Evolutionary conservation across 2,113 vertebrate species (phyloP).

Genomic region (Caranx ignobilis): DNA sequence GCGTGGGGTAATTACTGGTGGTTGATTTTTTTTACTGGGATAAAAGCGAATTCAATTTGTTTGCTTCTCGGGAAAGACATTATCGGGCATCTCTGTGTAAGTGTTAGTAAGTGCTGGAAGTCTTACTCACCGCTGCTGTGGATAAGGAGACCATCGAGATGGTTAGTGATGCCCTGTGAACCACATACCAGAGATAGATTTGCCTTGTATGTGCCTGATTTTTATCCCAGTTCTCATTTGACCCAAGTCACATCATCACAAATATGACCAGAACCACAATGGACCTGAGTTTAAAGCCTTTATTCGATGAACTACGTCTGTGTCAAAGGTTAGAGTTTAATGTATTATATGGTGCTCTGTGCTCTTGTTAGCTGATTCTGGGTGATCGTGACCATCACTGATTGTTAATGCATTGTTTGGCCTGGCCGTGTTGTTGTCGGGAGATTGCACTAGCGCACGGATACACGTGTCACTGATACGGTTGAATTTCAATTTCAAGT

Average conservation of each 20-base stretch:
- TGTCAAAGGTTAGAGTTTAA: neutral
- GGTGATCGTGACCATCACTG: neutral
- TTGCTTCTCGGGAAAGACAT: constrained; percentile 87
- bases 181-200: neutral
- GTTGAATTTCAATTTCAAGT: neutral
- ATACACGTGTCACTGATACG: neutral
- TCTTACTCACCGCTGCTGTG: constrained; percentile 72
- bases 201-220: constrained; percentile 1
- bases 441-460: neutral
- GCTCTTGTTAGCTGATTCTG: too few species aligned
- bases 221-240: constrained; percentile 1
- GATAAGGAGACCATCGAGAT: constrained; percentile 62
- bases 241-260: neutral
- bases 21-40: constrained; percentile 95
- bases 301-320: neutral
- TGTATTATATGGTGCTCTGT: neutral
- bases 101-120: constrained; percentile 80
- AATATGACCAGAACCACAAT: neutral
- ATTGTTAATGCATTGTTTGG: neutral
- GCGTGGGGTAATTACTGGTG: constrained; percentile 89
- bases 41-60: constrained; percentile 92
- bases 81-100: constrained; percentile 88
- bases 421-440: neutral
- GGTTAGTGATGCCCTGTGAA: constrained; percentile 35
- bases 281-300: neutral